Evolutionary conservation across 2,888 invertebrate genomes (phyloP).

Genomic region (Gnatocerus cornutus): DNA sequence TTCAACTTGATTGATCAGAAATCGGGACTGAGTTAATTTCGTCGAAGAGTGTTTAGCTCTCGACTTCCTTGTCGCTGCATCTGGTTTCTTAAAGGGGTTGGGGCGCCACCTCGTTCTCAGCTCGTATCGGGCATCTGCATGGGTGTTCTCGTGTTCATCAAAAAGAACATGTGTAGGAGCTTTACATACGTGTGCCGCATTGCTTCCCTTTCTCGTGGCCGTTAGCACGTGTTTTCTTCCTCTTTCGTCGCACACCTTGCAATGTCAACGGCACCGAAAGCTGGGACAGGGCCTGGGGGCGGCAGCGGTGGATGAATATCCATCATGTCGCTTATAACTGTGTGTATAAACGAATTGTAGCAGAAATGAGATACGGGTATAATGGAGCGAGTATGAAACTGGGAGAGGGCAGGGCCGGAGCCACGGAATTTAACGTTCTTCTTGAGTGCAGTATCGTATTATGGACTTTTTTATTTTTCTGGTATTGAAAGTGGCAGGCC

Average conservation of each 20-base stretch:
- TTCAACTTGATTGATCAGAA: constrained; percentile 29
- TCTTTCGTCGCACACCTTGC: constrained; percentile 48
- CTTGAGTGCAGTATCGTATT: too few species aligned
- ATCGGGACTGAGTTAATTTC: too few species aligned
- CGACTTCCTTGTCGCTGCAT: constrained; percentile 34
- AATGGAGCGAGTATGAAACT: too few species aligned
- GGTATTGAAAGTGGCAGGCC: too few species aligned
- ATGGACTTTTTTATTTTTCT: too few species aligned
- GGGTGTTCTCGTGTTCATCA: constrained; percentile 49
- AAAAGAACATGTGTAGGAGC: constrained; percentile 54
- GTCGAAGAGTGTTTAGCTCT: background rate
- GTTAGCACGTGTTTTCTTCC: constrained; percentile 56
- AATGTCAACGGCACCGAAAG: constrained; percentile 40
- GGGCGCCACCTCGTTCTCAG: constrained; percentile 38
- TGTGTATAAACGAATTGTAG: too few species aligned
- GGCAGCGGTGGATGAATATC: too few species aligned
- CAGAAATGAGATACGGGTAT: too few species aligned
- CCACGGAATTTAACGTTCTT: too few species aligned
- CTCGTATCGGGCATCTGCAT: constrained; percentile 49
- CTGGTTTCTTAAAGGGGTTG: constrained; percentile 35
- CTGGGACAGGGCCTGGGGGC: background rate
- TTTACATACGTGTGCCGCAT: constrained; percentile 51
- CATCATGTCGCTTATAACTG: too few species aligned
- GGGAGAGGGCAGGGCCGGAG: too few species aligned
- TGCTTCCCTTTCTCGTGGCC: constrained; percentile 52